Evolutionary conservation across 2,888 invertebrate species (phyloP), one percentile per base, ranked within the genome.

Genomic region (Kuschelorhynchus macadamiae): DNA sequence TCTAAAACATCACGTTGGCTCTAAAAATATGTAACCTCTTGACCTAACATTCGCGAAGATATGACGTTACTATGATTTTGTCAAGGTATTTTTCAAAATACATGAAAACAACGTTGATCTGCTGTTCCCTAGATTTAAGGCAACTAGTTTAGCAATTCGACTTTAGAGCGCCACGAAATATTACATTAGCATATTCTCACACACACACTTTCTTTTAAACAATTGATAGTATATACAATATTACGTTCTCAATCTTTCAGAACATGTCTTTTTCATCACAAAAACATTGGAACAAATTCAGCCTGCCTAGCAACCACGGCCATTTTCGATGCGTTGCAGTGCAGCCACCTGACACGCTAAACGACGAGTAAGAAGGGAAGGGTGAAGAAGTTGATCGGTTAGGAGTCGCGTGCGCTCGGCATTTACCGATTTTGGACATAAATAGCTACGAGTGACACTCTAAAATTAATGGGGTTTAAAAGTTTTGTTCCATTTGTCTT

Each of bases 321-420:
- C 84, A 84, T 84, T 79, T 83, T 82, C 75, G 67, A 76, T 79
- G 81, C 82, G 82, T 82, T 80, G 16, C 61, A 82, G 81, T 81
- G 80, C 77, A 76, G 82, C 83, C 83, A 83, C 25, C 25, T 57
- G 44, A 57, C 57, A 49, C 49, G 49, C 25, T 49, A 18, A 25
- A 25, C 9, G 25, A 16, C 7, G 30, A 16, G 17, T 30, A 18
- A 20, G 47, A 49, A 21, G 65, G 16, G 65, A 33, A 21, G 57
- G 42, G 16, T 17, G 32, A 12, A 12, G 12, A 36, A 36, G 36
- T 36, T 36, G 52, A 33, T 52, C 52, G 52, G 36, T 12, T 50
- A 14, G 30, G 17, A 52, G 33, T 52, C 52, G 52, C 52, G 52
- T 52, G 52, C 33, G 14, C 52, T 36, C 52, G 52, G 30, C 33